These are phyloP conservation scores for Pocillopora verrucosa DNA, from an alignment of 64 coral and sea anemone species.

Conservation along the genomic window DNA sequence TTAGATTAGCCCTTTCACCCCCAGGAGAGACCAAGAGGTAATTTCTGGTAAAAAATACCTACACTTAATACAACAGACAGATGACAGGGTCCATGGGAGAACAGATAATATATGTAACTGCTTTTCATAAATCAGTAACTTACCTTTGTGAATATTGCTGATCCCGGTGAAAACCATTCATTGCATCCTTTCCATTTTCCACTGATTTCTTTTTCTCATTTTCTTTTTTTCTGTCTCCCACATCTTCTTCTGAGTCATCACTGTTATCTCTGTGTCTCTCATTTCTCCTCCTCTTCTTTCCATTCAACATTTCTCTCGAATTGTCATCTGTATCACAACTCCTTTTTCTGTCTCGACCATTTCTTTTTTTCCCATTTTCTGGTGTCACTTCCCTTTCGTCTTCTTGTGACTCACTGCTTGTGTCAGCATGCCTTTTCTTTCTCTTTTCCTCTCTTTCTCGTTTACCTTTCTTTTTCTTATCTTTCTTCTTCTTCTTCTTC, in stretches of 20 bases:
- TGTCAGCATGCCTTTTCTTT: constrained; percentile 34
- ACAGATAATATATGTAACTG: neutral
- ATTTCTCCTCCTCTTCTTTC: neutral
- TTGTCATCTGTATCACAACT: constrained; percentile 18
- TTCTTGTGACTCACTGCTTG: constrained; percentile 56
- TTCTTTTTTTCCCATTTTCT: constrained; percentile 2
- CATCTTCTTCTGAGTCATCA: constrained; percentile 21
- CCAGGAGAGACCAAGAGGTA: too few relatives aligned
- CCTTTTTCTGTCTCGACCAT: neutral
- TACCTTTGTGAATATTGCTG: neutral
- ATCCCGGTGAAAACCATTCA: neutral
- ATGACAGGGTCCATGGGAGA: neutral
- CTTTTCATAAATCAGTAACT: neutral
- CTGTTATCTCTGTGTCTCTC: constrained; percentile 2
- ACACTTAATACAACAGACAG: too few relatives aligned
- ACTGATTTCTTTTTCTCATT: neutral
- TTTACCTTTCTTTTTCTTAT: constrained; percentile 78
- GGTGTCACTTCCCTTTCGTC: constrained; percentile 4
- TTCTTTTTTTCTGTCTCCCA: neutral
- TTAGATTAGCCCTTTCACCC: too few relatives aligned
- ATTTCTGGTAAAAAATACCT: too few relatives aligned
- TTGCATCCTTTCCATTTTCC: neutral
- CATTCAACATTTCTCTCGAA: neutral
- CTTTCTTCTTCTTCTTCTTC: constrained; percentile 88
- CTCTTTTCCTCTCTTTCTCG: constrained; percentile 59